Conservation (phyloP, 2,888 invertebrate species). For the Cetonia aurata region DNA sequence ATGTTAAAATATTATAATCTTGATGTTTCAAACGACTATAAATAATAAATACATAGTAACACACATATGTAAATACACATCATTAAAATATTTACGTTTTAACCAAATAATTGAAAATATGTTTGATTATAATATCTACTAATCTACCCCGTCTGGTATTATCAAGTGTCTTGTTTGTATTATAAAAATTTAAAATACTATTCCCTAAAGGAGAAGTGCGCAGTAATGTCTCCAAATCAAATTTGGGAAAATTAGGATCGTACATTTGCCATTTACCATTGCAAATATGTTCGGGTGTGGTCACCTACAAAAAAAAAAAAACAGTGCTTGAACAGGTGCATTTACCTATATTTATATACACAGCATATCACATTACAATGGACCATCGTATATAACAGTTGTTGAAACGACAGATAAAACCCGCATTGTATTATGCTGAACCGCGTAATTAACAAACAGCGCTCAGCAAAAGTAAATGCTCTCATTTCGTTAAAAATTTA, state of each 20-base stretch:
- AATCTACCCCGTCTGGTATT: slow-evolving; percentile 22
- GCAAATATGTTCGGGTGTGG: slow-evolving; percentile 1
- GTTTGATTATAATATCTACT: too few species aligned
- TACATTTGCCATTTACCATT: not conserved
- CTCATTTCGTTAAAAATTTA: too few species aligned
- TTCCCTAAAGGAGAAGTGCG: slow-evolving; percentile 23
- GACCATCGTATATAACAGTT: too few species aligned
- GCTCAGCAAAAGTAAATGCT: too few species aligned
- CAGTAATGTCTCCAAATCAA: slow-evolving; percentile 18
- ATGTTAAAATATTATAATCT: too few species aligned
- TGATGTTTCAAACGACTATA: too few species aligned
- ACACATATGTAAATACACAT: slow-evolving; percentile 21
- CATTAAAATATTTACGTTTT: slow-evolving; percentile 17
- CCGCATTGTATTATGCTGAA: too few species aligned
- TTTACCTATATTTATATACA: not conserved
- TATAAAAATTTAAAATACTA: slow-evolving; percentile 15
- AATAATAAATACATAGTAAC: too few species aligned
- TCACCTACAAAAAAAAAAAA: slow-evolving; percentile 4
- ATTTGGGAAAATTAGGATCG: slow-evolving; percentile 6
- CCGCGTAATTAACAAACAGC: too few species aligned
- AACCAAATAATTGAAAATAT: too few species aligned
- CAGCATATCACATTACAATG: too few species aligned
- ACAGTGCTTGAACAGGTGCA: not conserved
- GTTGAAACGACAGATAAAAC: too few species aligned
- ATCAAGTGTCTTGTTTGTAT: slow-evolving; percentile 20